These are phyloP conservation scores for Acrocera orbiculus DNA, from an alignment of 2,888 invertebrate species.

Conservation along the genomic window DNA sequence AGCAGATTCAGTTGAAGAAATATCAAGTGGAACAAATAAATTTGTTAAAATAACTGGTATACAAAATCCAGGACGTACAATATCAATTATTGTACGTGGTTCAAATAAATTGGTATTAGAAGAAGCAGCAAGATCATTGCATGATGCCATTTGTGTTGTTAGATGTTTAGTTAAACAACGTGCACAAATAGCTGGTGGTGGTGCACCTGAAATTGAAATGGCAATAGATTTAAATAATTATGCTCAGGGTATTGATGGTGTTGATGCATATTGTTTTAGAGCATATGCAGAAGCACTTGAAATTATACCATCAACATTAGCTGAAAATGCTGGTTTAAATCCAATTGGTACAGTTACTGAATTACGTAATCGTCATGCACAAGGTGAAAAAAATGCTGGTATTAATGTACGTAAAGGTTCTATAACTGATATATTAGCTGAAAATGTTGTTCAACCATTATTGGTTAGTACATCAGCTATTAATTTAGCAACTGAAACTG, in stretches of 20 bases:
- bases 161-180: constrained; percentile 90
- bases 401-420: constrained; percentile 94
- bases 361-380: constrained; percentile 81
- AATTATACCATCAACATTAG: constrained; percentile 77
- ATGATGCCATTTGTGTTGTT: constrained; percentile 81
- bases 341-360: constrained; percentile 94
- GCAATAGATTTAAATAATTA: constrained; percentile 65
- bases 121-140: constrained; percentile 79
- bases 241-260: constrained; percentile 71
- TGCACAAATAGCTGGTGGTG: constrained; percentile 87
- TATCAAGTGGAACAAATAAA: constrained; percentile 71
- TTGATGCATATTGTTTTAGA: constrained; percentile 87
- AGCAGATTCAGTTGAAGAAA: constrained; percentile 90
- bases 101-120: constrained; percentile 75
- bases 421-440: constrained; percentile 91
- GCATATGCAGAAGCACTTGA: constrained; percentile 94
- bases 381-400: constrained; percentile 70
- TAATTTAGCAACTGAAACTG: constrained; percentile 88
- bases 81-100: constrained; percentile 77
- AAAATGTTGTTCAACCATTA: constrained; percentile 94
- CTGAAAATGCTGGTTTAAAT: constrained; percentile 76
- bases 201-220: constrained; percentile 93
- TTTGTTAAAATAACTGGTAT: constrained; percentile 88
- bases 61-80: constrained; percentile 71
- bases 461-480: constrained; percentile 88